A percentile compares a stretch with the other conserved stretches of the same genome.
Evolutionary conservation across 2,797 vertebrate species (phyloP).

Genomic region (Brotula barbata): DNA sequence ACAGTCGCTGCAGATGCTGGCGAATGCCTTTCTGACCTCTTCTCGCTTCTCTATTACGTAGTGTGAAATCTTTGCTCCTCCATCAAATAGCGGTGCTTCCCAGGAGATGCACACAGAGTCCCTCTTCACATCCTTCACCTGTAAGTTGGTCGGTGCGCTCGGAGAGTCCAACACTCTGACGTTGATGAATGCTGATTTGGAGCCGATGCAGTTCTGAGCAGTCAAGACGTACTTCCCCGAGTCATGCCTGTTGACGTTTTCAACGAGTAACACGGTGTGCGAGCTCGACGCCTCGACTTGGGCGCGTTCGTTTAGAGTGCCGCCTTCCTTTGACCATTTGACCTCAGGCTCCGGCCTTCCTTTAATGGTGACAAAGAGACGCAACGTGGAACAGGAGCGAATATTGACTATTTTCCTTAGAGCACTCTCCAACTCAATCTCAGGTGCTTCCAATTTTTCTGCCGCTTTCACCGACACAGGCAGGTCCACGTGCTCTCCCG

Average conservation of each 20-base stretch:
- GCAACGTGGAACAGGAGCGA: conserved; percentile 88
- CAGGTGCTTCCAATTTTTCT: conserved; percentile 91
- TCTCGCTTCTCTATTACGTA: conserved; percentile 96
- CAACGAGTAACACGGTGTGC: conserved; percentile 91
- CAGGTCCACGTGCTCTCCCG: conserved; percentile 87
- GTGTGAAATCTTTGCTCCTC: conserved; percentile 94
- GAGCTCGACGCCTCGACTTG: conserved; percentile 91
- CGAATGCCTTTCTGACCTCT: conserved; percentile 91
- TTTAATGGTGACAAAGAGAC: conserved; percentile 90
- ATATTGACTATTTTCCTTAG: conserved; percentile 93
- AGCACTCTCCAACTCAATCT: conserved; percentile 92
- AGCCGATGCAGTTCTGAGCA: conserved; percentile 89
- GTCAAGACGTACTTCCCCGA: conserved; percentile 93
- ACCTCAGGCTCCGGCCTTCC: conserved; percentile 95
- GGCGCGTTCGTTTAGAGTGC: conserved; percentile 84
- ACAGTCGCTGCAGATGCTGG: conserved; percentile 91
- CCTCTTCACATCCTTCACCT: conserved; percentile 90
- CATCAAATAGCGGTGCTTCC: conserved; percentile 94
- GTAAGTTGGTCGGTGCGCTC: conserved; percentile 88
- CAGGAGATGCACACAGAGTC: conserved; percentile 90
- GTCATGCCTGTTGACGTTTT: conserved; percentile 95
- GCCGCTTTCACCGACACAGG: conserved; percentile 83
- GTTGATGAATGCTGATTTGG: conserved; percentile 94
- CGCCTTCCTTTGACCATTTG: conserved; percentile 94
- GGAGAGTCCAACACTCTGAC: conserved; percentile 95